A percentile compares a stretch with the other conserved stretches of the same genome.
phyloP scores from a whole-genome alignment of 64 coral and sea anemone genomes.

The Stichodactyla mertensii region DNA sequence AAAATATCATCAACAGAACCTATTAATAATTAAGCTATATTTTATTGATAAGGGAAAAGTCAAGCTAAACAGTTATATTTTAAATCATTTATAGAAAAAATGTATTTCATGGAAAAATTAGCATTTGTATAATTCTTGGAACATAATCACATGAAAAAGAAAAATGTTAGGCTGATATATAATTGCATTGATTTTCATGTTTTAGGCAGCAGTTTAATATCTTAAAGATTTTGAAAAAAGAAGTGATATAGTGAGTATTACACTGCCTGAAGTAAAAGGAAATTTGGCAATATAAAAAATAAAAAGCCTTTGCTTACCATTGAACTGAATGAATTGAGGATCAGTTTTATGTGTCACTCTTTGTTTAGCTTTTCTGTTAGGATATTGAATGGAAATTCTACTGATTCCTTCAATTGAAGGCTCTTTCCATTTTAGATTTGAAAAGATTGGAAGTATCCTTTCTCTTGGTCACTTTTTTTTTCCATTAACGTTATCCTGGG shows the following conservation, averaged over 20 bases:
- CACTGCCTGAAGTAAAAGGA: not conserved
- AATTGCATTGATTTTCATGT: not conserved
- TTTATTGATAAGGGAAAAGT: not conserved
- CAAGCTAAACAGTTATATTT: slow-evolving; percentile 6
- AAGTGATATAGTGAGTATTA: not conserved
- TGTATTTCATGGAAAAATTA: not conserved
- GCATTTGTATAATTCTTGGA: not conserved
- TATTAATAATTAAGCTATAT: not conserved
- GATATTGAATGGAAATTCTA: not conserved
- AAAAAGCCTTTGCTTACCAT: not conserved
- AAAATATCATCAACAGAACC: not conserved
- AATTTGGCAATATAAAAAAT: not conserved
- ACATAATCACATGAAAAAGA: too few relatives aligned
- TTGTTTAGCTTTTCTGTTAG: not conserved
- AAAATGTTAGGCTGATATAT: not conserved
- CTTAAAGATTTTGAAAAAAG: not conserved
- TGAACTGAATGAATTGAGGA: slow-evolving; percentile 3
- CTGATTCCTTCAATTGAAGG: not conserved
- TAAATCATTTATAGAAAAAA: not conserved
- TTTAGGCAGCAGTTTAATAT: not conserved
- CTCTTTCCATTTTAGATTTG: not conserved
- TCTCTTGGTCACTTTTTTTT: not conserved
- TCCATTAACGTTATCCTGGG: not conserved
- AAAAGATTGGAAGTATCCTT: not conserved
- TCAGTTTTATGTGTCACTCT: not conserved